These are phyloP conservation scores for Charina bottae DNA, from an alignment of 2,113 vertebrate species.

Conservation along the genomic window DNA sequence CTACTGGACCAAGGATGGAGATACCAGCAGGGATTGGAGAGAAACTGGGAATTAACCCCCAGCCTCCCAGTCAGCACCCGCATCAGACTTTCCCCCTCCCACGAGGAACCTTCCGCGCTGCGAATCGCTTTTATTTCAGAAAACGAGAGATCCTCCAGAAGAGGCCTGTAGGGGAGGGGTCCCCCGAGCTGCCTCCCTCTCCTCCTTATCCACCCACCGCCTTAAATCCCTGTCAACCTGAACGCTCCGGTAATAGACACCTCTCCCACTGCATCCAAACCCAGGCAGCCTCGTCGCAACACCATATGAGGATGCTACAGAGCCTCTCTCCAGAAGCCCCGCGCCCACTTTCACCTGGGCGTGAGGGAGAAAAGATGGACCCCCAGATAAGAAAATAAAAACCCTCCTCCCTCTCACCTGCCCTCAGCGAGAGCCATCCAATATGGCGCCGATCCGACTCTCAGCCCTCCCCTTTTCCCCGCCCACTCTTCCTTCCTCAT, in stretches of 20 bases:
- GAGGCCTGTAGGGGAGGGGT: not conserved
- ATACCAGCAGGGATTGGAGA: not conserved
- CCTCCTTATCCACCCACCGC: not conserved
- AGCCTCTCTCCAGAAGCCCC: not conserved
- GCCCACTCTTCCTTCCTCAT: not conserved
- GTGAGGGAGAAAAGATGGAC: not conserved
- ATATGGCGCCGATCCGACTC: slow-evolving; percentile 48
- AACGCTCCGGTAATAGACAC: not conserved
- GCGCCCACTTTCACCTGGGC: not conserved
- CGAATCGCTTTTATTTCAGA: not conserved
- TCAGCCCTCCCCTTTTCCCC: not conserved
- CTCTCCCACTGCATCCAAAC: not conserved
- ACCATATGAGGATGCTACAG: not conserved
- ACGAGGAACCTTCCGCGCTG: not conserved
- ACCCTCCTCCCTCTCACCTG: not conserved
- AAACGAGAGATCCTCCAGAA: not conserved
- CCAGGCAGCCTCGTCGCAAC: not conserved
- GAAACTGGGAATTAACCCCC: not conserved
- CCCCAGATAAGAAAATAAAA: not conserved
- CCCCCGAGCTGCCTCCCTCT: not conserved
- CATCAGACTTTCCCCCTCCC: not conserved
- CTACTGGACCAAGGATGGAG: not conserved
- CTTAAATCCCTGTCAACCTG: not conserved
- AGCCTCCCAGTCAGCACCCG: not conserved
- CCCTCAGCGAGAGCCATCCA: slow-evolving; percentile 39